A percentile compares a stretch with the other conserved stretches of the same genome.
Evolutionary conservation across 2,797 vertebrate genomes (phyloP).

Genomic region (Prunella strophiata): DNA sequence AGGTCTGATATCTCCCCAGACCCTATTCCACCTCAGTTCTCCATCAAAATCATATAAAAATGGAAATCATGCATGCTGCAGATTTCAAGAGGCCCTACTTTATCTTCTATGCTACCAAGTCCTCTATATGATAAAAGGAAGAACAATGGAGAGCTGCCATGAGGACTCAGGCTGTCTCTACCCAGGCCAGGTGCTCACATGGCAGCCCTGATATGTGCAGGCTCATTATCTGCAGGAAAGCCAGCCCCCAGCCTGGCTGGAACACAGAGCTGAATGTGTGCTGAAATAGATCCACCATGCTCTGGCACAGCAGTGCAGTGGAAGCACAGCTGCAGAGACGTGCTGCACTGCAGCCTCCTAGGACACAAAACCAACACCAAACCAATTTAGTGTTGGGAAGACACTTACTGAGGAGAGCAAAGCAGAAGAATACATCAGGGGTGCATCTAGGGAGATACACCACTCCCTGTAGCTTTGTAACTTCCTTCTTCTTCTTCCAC

Average conservation of each 20-base stretch:
- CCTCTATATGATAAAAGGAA: neutral
- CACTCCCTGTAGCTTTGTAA: neutral
- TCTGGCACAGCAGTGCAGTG: accelerated
- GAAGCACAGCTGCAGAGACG: neutral
- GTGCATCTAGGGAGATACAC: neutral
- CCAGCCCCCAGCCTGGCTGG: neutral
- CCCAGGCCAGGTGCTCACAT: neutral
- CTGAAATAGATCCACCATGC: neutral
- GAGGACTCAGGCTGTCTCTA: neutral
- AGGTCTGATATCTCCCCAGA: neutral
- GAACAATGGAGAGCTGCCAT: accelerated
- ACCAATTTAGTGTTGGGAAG: accelerated
- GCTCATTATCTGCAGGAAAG: neutral
- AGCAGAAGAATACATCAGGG: neutral
- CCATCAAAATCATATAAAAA: neutral
- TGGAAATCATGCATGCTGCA: neutral
- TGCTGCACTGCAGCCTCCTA: accelerated
- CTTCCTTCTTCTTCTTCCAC: neutral
- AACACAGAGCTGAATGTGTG: accelerated
- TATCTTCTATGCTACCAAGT: neutral
- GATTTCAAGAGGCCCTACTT: neutral
- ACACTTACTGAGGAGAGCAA: neutral
- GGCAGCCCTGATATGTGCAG: neutral
- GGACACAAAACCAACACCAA: neutral
- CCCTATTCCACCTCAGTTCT: neutral